phyloP scores from a whole-genome alignment of 2,888 invertebrate genomes.

The Gibbula magus region DNA sequence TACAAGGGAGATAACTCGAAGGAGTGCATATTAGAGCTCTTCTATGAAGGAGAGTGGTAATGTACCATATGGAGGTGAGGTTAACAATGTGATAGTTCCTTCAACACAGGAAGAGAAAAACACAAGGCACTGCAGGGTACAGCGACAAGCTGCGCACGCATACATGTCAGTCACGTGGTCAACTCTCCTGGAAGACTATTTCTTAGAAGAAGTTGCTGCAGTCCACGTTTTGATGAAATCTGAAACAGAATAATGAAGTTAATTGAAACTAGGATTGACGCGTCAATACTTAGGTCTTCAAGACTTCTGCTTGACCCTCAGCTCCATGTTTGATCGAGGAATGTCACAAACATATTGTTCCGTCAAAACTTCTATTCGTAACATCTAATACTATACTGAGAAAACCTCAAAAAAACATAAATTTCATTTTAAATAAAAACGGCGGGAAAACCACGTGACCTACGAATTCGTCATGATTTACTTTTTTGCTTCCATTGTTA shows the following conservation, averaged over 20 bases:
- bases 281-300: no score
- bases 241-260: background rate
- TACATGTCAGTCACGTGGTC: background rate
- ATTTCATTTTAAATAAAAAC: no score
- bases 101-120: slow-evolving; percentile 5
- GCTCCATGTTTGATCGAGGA: no score
- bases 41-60: background rate
- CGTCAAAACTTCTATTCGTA: no score
- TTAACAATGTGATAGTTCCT: background rate
- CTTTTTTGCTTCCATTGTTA: no score
- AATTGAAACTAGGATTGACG: no score
- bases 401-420: no score
- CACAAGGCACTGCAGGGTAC: slow-evolving; percentile 15
- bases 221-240: slow-evolving; percentile 5
- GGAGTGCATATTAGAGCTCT: background rate
- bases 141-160: slow-evolving; percentile 15
- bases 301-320: no score
- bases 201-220: background rate
- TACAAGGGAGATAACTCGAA: slow-evolving; percentile 2
- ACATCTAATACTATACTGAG: no score
- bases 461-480: no score
- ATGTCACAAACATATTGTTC: no score
- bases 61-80: background rate
- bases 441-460: no score
- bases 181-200: slow-evolving; percentile 10